phyloP scores from a whole-genome alignment of 2,888 invertebrate genomes.

The Noctua janthina region DNA sequence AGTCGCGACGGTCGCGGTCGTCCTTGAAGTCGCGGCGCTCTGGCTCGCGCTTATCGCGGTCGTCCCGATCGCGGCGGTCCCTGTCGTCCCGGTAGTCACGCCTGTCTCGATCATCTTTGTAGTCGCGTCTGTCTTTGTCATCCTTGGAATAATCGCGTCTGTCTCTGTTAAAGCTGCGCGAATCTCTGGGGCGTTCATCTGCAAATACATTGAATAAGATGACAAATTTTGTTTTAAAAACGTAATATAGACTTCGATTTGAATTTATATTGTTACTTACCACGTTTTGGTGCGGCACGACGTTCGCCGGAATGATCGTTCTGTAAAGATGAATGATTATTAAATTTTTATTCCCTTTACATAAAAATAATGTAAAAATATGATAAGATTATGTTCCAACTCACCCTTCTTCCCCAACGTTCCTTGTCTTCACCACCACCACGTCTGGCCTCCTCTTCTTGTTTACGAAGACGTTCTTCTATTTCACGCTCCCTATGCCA shows the following conservation, averaged over 20 bases:
- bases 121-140: conserved; percentile 73
- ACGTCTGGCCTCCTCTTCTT: conserved; percentile 87
- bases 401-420: conserved; percentile 85
- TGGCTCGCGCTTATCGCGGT: conserved; percentile 58
- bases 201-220: conserved; percentile 38
- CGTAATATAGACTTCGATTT: neutral
- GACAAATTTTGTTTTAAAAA: neutral
- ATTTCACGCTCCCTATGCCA: conserved; percentile 94
- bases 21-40: conserved; percentile 63
- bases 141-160: conserved; percentile 83
- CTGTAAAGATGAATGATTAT: conserved; percentile 70
- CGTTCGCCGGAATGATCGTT: conserved; percentile 87
- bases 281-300: conserved; percentile 83
- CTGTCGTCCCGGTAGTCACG: conserved; percentile 71
- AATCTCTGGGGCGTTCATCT: conserved; percentile 84
- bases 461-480: conserved; percentile 95
- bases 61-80: conserved; percentile 67
- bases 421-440: conserved; percentile 83
- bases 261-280: conserved; percentile 71
- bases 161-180: conserved; percentile 84
- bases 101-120: conserved; percentile 63
- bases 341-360: neutral
- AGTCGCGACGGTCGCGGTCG: conserved; percentile 68
- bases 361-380: neutral
- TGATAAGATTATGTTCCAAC: conserved; percentile 23